Evolutionary conservation across 2,113 vertebrate genomes (phyloP).

Genomic region (Cinclus cinclus): DNA sequence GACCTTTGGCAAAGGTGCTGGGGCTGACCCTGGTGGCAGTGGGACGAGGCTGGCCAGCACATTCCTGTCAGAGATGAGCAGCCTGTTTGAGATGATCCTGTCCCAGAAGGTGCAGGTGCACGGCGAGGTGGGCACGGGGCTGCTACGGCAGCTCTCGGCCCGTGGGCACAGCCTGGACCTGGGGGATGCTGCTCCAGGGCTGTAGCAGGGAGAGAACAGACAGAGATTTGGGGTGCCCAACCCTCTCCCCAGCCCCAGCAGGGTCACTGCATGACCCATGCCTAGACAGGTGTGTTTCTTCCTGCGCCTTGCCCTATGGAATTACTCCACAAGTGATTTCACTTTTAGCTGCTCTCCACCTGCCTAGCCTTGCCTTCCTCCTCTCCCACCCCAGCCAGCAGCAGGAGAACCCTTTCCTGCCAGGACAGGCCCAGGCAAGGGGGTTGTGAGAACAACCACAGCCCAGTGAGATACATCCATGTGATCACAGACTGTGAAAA

Average conservation of each 20-base stretch:
- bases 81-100: conserved; percentile 90
- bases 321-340: background rate
- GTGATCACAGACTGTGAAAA: background rate
- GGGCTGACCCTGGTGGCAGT: background rate
- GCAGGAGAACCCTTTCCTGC: background rate
- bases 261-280: background rate
- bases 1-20: conserved; percentile 86
- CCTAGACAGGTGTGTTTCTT: background rate
- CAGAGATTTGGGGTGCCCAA: background rate
- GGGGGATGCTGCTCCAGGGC: conserved; percentile 33
- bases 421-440: background rate
- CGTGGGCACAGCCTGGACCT: conserved; percentile 81
- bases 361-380: background rate
- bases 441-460: background rate
- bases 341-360: background rate
- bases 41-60: conserved; percentile 78
- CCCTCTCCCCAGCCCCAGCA: background rate
- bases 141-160: conserved; percentile 86
- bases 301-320: background rate
- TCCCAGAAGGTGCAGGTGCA: conserved; percentile 83
- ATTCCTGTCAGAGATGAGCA: conserved; percentile 92
- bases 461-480: background rate
- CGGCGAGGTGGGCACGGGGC: conserved; percentile 70
- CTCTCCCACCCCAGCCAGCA: background rate
- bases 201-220: background rate